Percentiles rank a stretch among this genome's conserved stretches.
These are phyloP conservation scores for Melipona bicolor DNA, from an alignment of 2,888 invertebrate genomes.

Conservation along the genomic window DNA sequence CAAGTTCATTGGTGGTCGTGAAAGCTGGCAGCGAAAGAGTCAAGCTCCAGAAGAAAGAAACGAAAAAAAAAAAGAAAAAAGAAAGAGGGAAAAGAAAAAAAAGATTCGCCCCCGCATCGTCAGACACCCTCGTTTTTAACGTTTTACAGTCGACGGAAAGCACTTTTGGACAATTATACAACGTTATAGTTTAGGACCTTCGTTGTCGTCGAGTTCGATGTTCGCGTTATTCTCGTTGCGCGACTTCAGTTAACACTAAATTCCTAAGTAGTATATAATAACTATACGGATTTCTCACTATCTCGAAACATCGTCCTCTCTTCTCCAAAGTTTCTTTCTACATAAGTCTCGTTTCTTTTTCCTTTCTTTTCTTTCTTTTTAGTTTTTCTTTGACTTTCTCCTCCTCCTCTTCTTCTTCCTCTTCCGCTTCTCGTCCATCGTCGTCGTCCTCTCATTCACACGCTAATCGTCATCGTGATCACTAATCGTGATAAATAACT, in stretches of 20 bases:
- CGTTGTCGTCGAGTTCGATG: slow-evolving; percentile 60
- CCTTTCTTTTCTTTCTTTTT: background rate
- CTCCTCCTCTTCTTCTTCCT: background rate
- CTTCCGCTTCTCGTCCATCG: background rate
- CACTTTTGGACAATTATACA: slow-evolving; percentile 63
- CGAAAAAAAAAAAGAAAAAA: no score
- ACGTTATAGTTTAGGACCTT: slow-evolving; percentile 47
- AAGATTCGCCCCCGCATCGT: slow-evolving; percentile 24
- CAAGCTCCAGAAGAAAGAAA: background rate
- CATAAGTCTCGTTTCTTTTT: background rate
- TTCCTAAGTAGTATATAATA: slow-evolving; percentile 47
- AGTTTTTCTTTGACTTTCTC: background rate
- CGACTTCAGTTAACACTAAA: slow-evolving; percentile 43
- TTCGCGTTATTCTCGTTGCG: slow-evolving; percentile 27
- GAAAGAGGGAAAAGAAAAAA: background rate
- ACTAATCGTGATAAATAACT: slow-evolving; percentile 38
- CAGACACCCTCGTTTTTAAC: slow-evolving; percentile 37
- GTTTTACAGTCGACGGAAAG: slow-evolving; percentile 57
- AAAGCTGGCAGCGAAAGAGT: slow-evolving; percentile 25
- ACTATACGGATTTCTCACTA: slow-evolving; percentile 59
- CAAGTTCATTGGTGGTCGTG: background rate
- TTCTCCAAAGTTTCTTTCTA: background rate
- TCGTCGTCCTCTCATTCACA: slow-evolving; percentile 5
- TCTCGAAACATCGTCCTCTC: slow-evolving; percentile 39
- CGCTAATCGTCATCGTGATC: slow-evolving; percentile 6